Percentiles rank a stretch among this genome's conserved stretches.
Evolutionary conservation across 2,113 vertebrate species (phyloP).

Genomic region (Pteronura brasiliensis): DNA sequence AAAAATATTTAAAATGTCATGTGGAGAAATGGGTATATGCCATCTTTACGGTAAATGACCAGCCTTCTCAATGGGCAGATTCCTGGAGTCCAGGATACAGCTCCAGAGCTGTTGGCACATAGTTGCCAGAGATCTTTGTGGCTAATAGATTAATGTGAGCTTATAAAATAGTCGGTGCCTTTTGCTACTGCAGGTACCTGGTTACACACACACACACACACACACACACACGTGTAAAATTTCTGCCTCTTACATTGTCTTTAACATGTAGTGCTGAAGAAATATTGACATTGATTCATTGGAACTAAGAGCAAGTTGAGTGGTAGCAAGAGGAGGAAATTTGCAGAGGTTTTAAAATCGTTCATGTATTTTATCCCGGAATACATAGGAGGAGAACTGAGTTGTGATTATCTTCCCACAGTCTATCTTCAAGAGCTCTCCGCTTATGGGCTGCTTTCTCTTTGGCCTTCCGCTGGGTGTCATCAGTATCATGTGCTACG

Average conservation of each 20-base stretch:
- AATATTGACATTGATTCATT: background rate
- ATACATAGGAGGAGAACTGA: background rate
- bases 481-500: constrained; percentile 99
- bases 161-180: background rate
- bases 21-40: background rate
- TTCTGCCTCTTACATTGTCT: background rate
- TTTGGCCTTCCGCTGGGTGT: constrained; percentile 97
- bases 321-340: no score
- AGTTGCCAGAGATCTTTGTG: background rate
- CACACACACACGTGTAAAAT: no score
- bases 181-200: background rate
- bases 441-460: constrained; percentile 96
- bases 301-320: background rate
- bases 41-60: background rate
- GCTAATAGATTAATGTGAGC: background rate
- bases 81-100: background rate
- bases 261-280: background rate
- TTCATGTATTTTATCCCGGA: background rate
- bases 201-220: no score
- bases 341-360: background rate
- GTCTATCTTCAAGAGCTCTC: constrained; percentile 98
- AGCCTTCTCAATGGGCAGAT: background rate
- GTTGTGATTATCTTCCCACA: constrained; percentile 75
- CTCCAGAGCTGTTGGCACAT: background rate
- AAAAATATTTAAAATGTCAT: background rate